Percentiles rank a stretch among this genome's conserved stretches.
These are phyloP conservation scores for Thera obeliscata DNA, from an alignment of 2,888 invertebrate species.

Conservation along the genomic window DNA sequence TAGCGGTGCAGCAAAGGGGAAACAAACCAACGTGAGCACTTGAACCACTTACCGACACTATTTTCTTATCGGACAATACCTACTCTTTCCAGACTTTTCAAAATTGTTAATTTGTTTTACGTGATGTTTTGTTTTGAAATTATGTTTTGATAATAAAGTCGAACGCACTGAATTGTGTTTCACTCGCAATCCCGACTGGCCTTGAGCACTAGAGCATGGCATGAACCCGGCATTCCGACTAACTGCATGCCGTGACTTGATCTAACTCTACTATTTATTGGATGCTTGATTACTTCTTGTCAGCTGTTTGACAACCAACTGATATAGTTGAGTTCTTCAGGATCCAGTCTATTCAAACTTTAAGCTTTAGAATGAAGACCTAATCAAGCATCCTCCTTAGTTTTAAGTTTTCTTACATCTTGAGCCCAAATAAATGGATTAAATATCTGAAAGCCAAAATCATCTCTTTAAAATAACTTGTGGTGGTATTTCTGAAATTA, in stretches of 20 bases:
- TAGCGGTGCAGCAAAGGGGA: slow-evolving; percentile 40
- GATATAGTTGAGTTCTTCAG: background rate
- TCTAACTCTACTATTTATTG: slow-evolving; percentile 45
- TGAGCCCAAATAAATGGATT: slow-evolving; percentile 18
- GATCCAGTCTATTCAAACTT: background rate
- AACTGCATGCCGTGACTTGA: slow-evolving; percentile 70
- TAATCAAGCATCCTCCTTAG: slow-evolving; percentile 56
- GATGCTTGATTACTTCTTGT: slow-evolving; percentile 58
- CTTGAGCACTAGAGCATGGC: slow-evolving; percentile 79
- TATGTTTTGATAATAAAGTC: slow-evolving; percentile 78
- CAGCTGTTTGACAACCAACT: slow-evolving; percentile 13
- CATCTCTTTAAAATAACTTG: slow-evolving; percentile 14
- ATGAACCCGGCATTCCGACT: slow-evolving; percentile 65
- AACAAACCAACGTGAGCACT: slow-evolving; percentile 62
- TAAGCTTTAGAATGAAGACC: slow-evolving; percentile 40
- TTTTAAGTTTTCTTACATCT: slow-evolving; percentile 43
- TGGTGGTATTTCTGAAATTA: slow-evolving; percentile 26
- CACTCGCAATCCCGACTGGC: slow-evolving; percentile 76
- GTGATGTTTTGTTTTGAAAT: slow-evolving; percentile 62
- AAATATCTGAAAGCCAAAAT: slow-evolving; percentile 25
- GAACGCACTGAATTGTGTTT: slow-evolving; percentile 82
- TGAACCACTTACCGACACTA: slow-evolving; percentile 66
- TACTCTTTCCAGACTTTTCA: slow-evolving; percentile 46
- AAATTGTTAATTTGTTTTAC: slow-evolving; percentile 65
- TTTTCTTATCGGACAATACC: slow-evolving; percentile 59